A percentile compares a stretch with the other conserved stretches of the same genome.
Conservation (phyloP, 1,140 invertebrate genomes). For the Papilio dardanus region DNA sequence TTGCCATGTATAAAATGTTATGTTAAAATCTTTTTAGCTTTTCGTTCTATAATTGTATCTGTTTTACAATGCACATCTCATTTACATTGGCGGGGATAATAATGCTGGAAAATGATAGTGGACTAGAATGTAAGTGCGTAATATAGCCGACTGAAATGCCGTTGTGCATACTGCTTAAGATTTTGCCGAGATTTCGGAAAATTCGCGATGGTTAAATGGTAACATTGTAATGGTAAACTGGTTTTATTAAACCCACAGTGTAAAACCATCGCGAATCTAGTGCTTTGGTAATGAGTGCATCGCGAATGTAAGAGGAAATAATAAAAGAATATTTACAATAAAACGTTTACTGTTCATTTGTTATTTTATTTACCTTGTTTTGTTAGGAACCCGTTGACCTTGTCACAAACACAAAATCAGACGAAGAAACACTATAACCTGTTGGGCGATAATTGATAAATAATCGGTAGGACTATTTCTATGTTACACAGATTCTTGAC, state of each 20-base stretch:
- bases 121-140: conserved; percentile 23
- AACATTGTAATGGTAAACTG: conserved; percentile 4
- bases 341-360: conserved; percentile 79
- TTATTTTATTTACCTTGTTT: conserved; percentile 59
- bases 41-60: background rate
- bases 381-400: background rate
- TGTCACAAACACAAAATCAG: background rate
- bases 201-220: conserved; percentile 19
- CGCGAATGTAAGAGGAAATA: conserved; percentile 74
- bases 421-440: too few species aligned
- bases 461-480: too few species aligned
- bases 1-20: background rate
- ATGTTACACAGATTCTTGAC: too few species aligned
- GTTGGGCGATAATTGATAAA: too few species aligned
- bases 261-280: conserved; percentile 42
- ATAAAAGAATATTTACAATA: conserved; percentile 80
- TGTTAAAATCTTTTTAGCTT: background rate
- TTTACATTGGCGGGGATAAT: conserved; percentile 1
- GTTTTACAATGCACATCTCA: background rate
- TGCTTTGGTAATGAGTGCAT: conserved; percentile 58
- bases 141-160: conserved; percentile 29
- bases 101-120: conserved; percentile 29
- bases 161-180: conserved; percentile 24
- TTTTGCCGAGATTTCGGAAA: conserved; percentile 32
- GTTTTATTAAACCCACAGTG: background rate